phyloP scores from a whole-genome alignment of 2,797 vertebrate species.

The Carcharodon carcharias region DNA sequence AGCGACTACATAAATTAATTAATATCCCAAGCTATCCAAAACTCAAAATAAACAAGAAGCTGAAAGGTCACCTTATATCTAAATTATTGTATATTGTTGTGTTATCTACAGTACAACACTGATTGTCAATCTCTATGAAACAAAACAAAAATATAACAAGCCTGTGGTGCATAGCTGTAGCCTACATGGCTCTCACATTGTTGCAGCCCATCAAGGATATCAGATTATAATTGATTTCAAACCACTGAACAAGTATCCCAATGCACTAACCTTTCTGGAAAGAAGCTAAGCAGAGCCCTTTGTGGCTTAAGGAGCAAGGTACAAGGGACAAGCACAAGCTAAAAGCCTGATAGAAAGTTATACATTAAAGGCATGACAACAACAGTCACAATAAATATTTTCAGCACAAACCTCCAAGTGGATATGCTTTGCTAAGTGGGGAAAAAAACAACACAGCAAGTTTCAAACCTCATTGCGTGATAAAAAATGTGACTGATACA shows the following conservation, averaged over 20 bases:
- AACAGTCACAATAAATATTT: background rate
- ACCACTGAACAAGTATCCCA: background rate
- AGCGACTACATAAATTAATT: background rate
- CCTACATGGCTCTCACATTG: background rate
- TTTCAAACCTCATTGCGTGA: background rate
- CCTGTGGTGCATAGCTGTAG: background rate
- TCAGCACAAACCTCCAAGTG: background rate
- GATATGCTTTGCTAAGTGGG: background rate
- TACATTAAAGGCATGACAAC: background rate
- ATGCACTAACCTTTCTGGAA: background rate
- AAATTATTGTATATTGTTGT: background rate
- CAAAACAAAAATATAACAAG: background rate
- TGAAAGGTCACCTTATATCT: background rate
- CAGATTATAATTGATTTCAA: slow-evolving; percentile 27
- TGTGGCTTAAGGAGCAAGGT: background rate
- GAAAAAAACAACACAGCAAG: background rate
- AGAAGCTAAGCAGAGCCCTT: background rate
- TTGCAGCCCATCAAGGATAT: background rate
- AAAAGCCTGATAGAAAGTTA: background rate
- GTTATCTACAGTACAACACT: background rate
- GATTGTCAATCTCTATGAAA: background rate
- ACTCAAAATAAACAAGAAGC: background rate
- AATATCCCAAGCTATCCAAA: background rate
- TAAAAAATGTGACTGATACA: background rate
- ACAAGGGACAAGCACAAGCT: background rate